Base-by-base conservation (phyloP, 2,113 vertebrate genomes). In the Sapayoa aenigma region DNA sequence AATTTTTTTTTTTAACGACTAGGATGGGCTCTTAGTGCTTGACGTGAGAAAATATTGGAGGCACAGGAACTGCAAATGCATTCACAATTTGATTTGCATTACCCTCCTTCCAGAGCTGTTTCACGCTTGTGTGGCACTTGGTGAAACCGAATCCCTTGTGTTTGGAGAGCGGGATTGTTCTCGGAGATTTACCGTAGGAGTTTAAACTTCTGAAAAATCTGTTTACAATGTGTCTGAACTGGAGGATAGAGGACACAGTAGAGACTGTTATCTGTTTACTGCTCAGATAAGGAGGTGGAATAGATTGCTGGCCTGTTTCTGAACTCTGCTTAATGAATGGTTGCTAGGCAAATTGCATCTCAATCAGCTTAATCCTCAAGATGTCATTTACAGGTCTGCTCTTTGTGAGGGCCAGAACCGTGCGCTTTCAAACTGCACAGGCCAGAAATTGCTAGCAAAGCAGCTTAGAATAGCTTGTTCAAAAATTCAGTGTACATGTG, bases 281-380 rank as follows among this genome's bases (percentile, higher is more conserved):
- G 97, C 97, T 96, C 93, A 98, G 98, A 98, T 99, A 98, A 99
- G 98, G 97, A 97, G 89, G 84, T 97, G 94, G 97, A 97, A 98
- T 97, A 96, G 97, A 98, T 98, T 98, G 96, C 97, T 98, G 97
- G 97, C 98, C 97, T 97, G 92, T 98, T 98, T 97, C 96, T 98
- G 97, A 98, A 98, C 96, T 97, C 96, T 97, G 97, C 96, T 94
- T 98, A 98, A 98, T 97, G 97, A 98, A 98, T 98, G 98, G 98
- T 98, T 97, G 97, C 98, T 98, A 98, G 97, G 98, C 97, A 95
- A 98, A 98, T 98, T 98, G 97, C 97, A 96, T 98, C 98, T 98
- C 98, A 97, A 96, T 98, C 97, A 97, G 97, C 98, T 98, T 98
- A 98, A 98, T 98, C 97, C 97, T 98, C 97, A 97, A 92, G 97